Evolutionary conservation across 2,888 invertebrate species (phyloP).

Genomic region (Chromoteleia sp.): DNA sequence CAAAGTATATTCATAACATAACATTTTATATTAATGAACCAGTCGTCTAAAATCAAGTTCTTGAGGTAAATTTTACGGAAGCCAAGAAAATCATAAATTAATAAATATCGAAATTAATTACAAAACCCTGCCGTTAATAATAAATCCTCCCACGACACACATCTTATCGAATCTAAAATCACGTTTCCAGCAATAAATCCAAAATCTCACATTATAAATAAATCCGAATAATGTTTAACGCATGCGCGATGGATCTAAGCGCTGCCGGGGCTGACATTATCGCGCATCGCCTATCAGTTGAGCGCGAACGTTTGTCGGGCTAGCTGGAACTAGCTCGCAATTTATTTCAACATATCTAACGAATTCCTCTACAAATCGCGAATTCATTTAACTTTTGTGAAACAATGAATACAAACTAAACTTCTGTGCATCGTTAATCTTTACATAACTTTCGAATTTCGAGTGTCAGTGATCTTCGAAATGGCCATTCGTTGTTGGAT

Average conservation of each 20-base stretch:
- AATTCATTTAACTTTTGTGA: constrained; percentile 23
- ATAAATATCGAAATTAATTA: background rate
- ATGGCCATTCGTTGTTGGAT: constrained; percentile 12
- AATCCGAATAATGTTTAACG: constrained; percentile 57
- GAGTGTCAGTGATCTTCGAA: constrained; percentile 34
- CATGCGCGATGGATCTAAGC: constrained; percentile 71
- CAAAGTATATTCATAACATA: too few relatives aligned
- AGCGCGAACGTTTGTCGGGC: constrained; percentile 76
- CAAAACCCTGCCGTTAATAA: background rate
- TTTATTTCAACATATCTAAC: constrained; percentile 27
- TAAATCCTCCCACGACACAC: constrained; percentile 1
- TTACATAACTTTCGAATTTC: constrained; percentile 8
- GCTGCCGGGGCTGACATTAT: constrained; percentile 74
- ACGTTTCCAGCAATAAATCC: constrained; percentile 21
- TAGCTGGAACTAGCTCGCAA: constrained; percentile 66
- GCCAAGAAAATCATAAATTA: background rate
- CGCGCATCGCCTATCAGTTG: constrained; percentile 77
- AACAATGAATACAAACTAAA: constrained; percentile 32
- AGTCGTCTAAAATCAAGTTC: too few relatives aligned
- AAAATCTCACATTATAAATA: constrained; percentile 58
- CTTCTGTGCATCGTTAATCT: constrained; percentile 16
- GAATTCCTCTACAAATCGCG: constrained; percentile 6
- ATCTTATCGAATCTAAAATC: constrained; percentile 15
- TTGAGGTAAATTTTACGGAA: too few relatives aligned
- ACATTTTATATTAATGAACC: too few relatives aligned